These are phyloP conservation scores for Trissolcus basalis DNA, from an alignment of 1,140 invertebrate species.

Conservation along the genomic window DNA sequence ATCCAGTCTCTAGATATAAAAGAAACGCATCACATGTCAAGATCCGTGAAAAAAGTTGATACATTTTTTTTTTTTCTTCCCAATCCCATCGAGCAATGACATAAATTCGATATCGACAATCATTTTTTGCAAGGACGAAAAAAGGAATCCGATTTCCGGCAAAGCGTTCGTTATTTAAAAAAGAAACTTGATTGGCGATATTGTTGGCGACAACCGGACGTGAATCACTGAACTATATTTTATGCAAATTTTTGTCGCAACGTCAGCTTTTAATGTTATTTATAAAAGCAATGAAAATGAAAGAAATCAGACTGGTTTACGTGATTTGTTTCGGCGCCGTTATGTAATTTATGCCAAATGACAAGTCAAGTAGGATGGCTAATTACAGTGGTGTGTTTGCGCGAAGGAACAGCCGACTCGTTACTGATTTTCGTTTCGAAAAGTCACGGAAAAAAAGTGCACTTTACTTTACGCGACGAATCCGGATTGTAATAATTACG, in stretches of 20 bases:
- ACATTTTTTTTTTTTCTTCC: slow-evolving; percentile 1
- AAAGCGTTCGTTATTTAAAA: slow-evolving; percentile 14
- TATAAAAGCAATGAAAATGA: slow-evolving; percentile 20
- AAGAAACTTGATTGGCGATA: slow-evolving; percentile 22
- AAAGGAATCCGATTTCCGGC: slow-evolving; percentile 47
- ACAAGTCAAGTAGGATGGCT: slow-evolving; percentile 23
- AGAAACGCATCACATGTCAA: slow-evolving; percentile 73
- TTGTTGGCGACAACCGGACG: slow-evolving; percentile 24
- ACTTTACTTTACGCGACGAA: slow-evolving; percentile 32
- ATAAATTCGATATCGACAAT: slow-evolving; percentile 14
- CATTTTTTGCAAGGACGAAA: slow-evolving; percentile 18
- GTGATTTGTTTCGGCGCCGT: slow-evolving; percentile 18
- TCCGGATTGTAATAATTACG: slow-evolving; percentile 55
- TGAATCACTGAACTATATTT: slow-evolving; percentile 41
- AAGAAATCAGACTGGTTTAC: slow-evolving; percentile 18
- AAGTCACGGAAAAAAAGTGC: slow-evolving; percentile 19
- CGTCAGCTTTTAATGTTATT: slow-evolving; percentile 29
- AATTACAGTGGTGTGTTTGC: slow-evolving; percentile 22
- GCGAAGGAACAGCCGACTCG: slow-evolving; percentile 19
- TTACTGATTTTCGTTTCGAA: slow-evolving; percentile 33
- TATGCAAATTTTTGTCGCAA: slow-evolving; percentile 28
- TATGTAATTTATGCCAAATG: slow-evolving; percentile 37
- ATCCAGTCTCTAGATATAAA: slow-evolving; percentile 69
- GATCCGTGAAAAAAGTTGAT: slow-evolving; percentile 41
- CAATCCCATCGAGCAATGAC: slow-evolving; percentile 15